Evolutionary conservation across 2,113 vertebrate species (phyloP), one percentile per base, ranked within the genome.

Genomic region (Illadopsis cleaveri): DNA sequence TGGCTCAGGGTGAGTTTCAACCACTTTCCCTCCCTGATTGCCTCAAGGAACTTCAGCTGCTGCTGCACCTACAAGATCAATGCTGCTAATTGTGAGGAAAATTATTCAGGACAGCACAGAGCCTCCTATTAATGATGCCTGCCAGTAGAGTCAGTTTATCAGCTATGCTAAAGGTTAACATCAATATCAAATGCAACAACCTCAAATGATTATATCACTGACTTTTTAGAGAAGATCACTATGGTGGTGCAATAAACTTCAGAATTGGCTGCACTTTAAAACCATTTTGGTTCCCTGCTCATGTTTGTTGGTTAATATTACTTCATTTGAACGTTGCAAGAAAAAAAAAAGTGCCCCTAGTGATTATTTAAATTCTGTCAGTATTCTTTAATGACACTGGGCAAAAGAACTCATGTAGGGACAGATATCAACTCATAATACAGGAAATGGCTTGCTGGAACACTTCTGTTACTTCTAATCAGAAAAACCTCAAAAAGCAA

Each of bases 71-170:
- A 30, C n/a, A 51, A 81, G 64, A 96, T 97, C 94, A 93, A 93
- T 96, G 60, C 71, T 80, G 76, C 92, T 96, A 96, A 97, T 95
- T 93, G 90, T 92, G 85, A 96, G 56, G 76, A 78, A 95, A 95
- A 97, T 90, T 80, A 96, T 90, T 89, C 85, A 92, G 69, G 85
- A 96, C 88, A 93, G 85, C 72, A 83, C 25, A 71, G 87, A 93
- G 68, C 40, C 79, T 92, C n/a, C 82, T 83, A 56, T 86, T 93
- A 94, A 91, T 42, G 86, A 95, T 78, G 75, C 47, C 92, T 93
- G 82, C 76, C 82, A 92, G 51, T 81, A 86, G 51, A 92, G 68
- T 38, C 88, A 81, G 88, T 83, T 91, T 86, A 93, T 93, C 93
- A 90, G 72, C 82, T 75, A n/a, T 42, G 23, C 35, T 75, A 91